Conservation (phyloP, 2,888 invertebrate species). For the Bedellia somnulentella region DNA sequence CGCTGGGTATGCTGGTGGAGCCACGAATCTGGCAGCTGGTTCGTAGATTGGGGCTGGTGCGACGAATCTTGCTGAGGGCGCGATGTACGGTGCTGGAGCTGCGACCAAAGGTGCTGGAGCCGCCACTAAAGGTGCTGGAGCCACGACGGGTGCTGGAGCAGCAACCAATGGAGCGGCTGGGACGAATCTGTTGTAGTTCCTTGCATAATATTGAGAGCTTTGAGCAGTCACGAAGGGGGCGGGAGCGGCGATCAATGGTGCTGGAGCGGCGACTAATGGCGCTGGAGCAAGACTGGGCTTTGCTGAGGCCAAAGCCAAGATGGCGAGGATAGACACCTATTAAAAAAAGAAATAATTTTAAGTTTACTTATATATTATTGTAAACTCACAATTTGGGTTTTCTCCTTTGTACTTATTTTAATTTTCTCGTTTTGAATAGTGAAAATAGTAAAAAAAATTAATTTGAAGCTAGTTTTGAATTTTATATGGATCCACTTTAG, state of each 20-base stretch:
- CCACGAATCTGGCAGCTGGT: background rate
- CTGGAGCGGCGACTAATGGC: conserved; percentile 17
- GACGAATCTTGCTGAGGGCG: conserved; percentile 4
- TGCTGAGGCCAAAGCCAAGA: conserved; percentile 29
- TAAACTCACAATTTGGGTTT: too few species aligned
- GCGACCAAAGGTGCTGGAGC: conserved; percentile 16
- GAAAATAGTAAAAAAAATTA: too few species aligned
- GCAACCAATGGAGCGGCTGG: conserved; percentile 37
- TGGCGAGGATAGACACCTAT: conserved; percentile 35
- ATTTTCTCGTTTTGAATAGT: too few species aligned
- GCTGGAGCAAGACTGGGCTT: conserved; percentile 30
- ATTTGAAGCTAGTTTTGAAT: too few species aligned
- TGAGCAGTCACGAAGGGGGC: conserved; percentile 66
- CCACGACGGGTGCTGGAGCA: conserved; percentile 21
- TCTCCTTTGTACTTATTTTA: too few species aligned
- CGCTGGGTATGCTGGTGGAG: conserved; percentile 6
- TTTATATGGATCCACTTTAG: too few species aligned
- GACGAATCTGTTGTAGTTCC: conserved; percentile 57
- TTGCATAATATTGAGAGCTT: conserved; percentile 65
- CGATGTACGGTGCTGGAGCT: conserved; percentile 5
- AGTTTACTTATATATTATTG: too few species aligned
- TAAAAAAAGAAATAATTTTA: too few species aligned
- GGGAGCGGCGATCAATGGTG: conserved; percentile 30
- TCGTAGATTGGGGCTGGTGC: background rate
- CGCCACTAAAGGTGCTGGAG: conserved; percentile 17